phyloP scores from a whole-genome alignment of 2,113 vertebrate genomes.

The Cyprinodon brontotheroides region DNA sequence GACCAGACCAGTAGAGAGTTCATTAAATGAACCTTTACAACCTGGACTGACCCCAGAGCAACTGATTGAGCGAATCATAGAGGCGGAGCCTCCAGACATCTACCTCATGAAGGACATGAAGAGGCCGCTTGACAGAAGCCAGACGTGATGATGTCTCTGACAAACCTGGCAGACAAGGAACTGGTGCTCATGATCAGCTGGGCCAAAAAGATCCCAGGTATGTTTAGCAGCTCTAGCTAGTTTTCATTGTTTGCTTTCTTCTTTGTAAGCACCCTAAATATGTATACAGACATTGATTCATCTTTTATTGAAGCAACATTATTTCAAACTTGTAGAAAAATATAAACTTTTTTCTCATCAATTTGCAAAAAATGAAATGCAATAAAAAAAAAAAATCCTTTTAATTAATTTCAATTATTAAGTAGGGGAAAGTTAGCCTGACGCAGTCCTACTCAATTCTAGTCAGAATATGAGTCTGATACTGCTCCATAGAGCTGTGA shows the following conservation, averaged over 20 bases:
- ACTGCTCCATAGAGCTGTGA: too few species aligned
- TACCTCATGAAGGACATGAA: slow-evolving; percentile 86
- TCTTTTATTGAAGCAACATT: too few species aligned
- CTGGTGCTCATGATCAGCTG: slow-evolving; percentile 97
- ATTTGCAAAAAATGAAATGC: not conserved
- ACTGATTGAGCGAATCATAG: slow-evolving; percentile 87
- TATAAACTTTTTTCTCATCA: not conserved
- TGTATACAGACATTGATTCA: too few species aligned
- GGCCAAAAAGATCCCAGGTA: slow-evolving; percentile 98
- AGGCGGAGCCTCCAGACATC: slow-evolving; percentile 92
- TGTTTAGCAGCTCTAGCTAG: not conserved
- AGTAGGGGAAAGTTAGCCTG: too few species aligned
- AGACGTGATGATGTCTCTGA: slow-evolving; percentile 96
- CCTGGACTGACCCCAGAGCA: slow-evolving; percentile 83
- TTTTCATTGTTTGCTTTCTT: too few species aligned
- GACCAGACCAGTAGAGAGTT: slow-evolving; percentile 37
- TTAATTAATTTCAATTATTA: too few species aligned
- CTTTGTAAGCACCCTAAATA: too few species aligned
- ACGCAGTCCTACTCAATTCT: too few species aligned
- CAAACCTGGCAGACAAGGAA: slow-evolving; percentile 94
- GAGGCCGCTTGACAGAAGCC: slow-evolving; percentile 91
- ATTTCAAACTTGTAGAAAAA: not conserved
- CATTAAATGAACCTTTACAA: slow-evolving; percentile 61
- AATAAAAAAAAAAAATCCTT: not conserved
- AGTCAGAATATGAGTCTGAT: too few species aligned